phyloP scores from a whole-genome alignment of 2,888 invertebrate species.

The Dicranocentrus wangi region DNA sequence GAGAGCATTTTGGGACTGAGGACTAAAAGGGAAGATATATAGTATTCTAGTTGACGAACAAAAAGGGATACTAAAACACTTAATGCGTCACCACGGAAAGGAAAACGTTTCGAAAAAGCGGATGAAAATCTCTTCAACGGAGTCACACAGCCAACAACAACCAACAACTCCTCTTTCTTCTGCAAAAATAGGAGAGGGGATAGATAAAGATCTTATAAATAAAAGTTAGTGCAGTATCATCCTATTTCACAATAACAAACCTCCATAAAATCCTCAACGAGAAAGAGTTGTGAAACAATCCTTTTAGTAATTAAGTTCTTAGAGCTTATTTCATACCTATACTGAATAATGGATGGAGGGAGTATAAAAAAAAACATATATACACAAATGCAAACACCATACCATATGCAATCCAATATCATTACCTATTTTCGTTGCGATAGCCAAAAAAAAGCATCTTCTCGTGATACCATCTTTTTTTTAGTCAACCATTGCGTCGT shows the following conservation, averaged over 20 bases:
- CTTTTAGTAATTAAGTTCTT: slow-evolving; percentile 61
- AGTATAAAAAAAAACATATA: no score
- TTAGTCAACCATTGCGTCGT: no score
- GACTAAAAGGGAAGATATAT: no score
- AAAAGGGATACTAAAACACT: slow-evolving; percentile 17
- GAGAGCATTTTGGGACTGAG: no score
- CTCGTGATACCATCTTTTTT: no score
- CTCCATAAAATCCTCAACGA: slow-evolving; percentile 46
- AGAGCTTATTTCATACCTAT: no score
- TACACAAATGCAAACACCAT: no score
- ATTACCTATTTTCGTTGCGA: no score
- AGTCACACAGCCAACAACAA: neutral
- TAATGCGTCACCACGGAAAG: slow-evolving; percentile 15
- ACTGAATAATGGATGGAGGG: no score
- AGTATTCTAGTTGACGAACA: neutral
- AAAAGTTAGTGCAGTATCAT: slow-evolving; percentile 5
- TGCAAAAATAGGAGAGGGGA: neutral
- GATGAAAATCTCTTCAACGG: slow-evolving; percentile 28
- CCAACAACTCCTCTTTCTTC: neutral
- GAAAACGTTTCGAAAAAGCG: slow-evolving; percentile 19
- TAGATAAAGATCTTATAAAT: neutral
- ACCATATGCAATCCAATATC: no score
- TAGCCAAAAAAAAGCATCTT: no score
- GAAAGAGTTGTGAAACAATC: slow-evolving; percentile 54
- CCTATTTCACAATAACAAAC: slow-evolving; percentile 47